Evolutionary conservation across 1,140 invertebrate genomes (phyloP), one percentile per base, ranked within the genome.

Genomic region (Leptinotarsa undecemlineata): DNA sequence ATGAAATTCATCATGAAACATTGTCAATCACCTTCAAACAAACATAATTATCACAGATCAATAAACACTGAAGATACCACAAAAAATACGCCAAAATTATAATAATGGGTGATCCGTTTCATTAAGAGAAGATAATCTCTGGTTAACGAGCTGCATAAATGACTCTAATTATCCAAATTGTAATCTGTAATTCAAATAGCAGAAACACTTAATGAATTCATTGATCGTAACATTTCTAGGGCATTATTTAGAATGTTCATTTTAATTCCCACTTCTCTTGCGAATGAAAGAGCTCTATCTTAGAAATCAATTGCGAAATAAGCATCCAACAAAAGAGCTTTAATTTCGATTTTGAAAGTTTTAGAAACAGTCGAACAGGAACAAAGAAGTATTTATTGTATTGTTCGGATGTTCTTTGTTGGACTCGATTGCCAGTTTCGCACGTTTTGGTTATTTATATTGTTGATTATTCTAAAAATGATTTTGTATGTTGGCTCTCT

Each of bases 151-250:
- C 33, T 42, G 33, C 33, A 42, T 42, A 11, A 42, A 42, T 11
- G 51, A 57, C 51, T 4, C 51, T n/a, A 14, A 15, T 4, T n/a
- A 57, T 57, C n/a, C 51, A 57, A 57, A 57, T 57, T 57, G 51
- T 57, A 57, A 13, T 8, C n/a, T 57, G 51, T 57, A 57, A 57
- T 57, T 15, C 15, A 57, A 57, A 57, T 57, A 6, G n/a, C 4
- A 17, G 51, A 19, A 57, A 57, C 51, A 57, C 15, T 57, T 57
- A 57, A 57, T 57, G 51, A 57, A 57, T 57, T 57, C 51, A 57
- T 57, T 15, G 51, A 57, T 57, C 51, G 51, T 57, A 57, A 57
- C 15, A 57, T 57, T 57, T 57, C 51, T 57, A 19, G 51, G n/a
- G 51, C 3, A 57, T 57, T 57, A 57, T 57, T 57, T 57, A 14